phyloP scores from a whole-genome alignment of 2,888 invertebrate genomes.

The Linyphia triangularis region DNA sequence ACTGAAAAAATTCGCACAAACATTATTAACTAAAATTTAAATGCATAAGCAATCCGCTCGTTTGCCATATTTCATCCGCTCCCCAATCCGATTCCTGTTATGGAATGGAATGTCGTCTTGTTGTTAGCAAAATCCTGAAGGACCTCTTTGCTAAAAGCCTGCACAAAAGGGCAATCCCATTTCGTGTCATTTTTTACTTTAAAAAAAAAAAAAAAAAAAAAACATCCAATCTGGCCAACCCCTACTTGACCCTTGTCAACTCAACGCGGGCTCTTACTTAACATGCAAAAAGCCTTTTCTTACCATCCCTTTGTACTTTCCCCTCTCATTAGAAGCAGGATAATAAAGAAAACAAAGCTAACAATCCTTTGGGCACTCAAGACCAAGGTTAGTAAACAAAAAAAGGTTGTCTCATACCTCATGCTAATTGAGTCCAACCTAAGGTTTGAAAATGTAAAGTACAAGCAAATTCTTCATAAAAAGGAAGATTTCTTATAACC shows the following conservation, averaged over 20 bases:
- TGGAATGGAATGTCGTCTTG: background rate
- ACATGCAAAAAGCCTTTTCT: background rate
- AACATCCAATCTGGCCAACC: background rate
- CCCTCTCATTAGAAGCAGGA: background rate
- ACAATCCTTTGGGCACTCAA: background rate
- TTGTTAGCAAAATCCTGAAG: background rate
- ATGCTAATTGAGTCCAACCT: too few relatives aligned
- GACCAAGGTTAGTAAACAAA: too few relatives aligned
- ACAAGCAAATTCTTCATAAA: too few relatives aligned
- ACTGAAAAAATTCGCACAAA: background rate
- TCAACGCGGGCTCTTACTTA: background rate
- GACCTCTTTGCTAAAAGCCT: background rate
- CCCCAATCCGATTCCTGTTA: background rate
- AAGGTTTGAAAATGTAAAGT: too few relatives aligned
- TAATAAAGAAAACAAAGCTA: background rate
- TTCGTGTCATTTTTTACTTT: too few relatives aligned
- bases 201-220: too few relatives aligned
- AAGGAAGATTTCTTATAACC: too few relatives aligned
- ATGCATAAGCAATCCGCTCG: background rate
- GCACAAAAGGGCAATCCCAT: background rate
- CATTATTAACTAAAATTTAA: background rate
- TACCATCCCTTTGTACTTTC: background rate
- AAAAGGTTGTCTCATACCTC: too few relatives aligned
- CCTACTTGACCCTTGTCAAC: slow-evolving; percentile 3
- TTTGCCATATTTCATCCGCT: background rate